These are phyloP conservation scores for Parasteatoda tepidariorum DNA, from an alignment of 1,140 invertebrate genomes.

Conservation along the genomic window DNA sequence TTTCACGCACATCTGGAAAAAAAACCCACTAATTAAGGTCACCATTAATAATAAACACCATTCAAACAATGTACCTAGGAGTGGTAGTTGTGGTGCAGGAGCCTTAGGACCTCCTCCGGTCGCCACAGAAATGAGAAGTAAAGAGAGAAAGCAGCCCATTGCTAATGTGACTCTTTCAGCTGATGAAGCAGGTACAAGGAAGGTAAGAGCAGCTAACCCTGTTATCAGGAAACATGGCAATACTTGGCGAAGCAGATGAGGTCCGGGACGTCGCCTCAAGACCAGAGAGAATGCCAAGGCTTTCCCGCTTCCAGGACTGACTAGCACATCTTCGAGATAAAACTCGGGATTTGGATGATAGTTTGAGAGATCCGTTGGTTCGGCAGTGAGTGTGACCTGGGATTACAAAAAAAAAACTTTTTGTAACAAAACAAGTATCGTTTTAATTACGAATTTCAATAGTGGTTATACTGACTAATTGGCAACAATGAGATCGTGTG, in stretches of 20 bases:
- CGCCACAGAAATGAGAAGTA: constrained; percentile 17
- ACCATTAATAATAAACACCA: too few relatives aligned
- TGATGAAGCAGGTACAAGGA: constrained; percentile 32
- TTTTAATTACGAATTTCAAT: background rate
- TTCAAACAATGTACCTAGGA: constrained; percentile 20
- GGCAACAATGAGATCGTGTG: background rate
- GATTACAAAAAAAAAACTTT: background rate
- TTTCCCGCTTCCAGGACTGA: background rate
- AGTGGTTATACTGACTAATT: background rate
- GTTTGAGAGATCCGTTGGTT: constrained; percentile 14
- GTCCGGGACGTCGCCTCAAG: constrained; percentile 17
- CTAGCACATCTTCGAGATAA: constrained; percentile 36
- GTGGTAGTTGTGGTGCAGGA: constrained; percentile 7
- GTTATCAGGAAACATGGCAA: constrained; percentile 42
- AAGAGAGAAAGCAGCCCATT: constrained; percentile 29
- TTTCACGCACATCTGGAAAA: too few relatives aligned
- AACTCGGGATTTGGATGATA: constrained; percentile 41
- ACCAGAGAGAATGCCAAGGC: constrained; percentile 37
- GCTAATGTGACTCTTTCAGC: constrained; percentile 42
- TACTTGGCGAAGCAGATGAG: constrained; percentile 39
- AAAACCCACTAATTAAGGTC: too few relatives aligned
- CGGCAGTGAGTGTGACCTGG: constrained; percentile 27
- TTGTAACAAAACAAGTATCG: too few relatives aligned
- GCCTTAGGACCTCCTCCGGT: constrained; percentile 13
- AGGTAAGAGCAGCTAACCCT: constrained; percentile 20